phyloP scores from a whole-genome alignment of 64 coral and sea anemone species.

The Montipora sp. region DNA sequence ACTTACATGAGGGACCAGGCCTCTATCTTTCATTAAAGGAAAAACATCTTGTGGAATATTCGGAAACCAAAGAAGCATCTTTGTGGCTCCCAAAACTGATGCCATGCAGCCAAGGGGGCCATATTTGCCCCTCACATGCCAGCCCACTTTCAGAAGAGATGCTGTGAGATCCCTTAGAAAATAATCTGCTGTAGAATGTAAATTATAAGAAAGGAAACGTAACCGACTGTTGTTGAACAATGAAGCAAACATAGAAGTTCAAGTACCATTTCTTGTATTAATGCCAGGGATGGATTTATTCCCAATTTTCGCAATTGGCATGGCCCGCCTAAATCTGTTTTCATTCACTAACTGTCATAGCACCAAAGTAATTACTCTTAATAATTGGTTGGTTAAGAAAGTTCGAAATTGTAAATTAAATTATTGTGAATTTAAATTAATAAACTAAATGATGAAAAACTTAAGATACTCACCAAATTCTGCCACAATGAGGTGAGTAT shows the following conservation, averaged over 20 bases:
- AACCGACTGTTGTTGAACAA: no score
- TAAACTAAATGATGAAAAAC: not conserved
- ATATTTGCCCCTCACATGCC: slow-evolving; percentile 93
- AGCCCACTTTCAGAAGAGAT: slow-evolving; percentile 72
- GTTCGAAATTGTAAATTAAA: no score
- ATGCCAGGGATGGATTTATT: no score
- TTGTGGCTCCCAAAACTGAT: slow-evolving; percentile 71
- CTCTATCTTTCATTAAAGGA: slow-evolving; percentile 76
- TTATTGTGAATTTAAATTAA: no score
- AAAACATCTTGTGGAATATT: slow-evolving; percentile 70
- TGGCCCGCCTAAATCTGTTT: no score
- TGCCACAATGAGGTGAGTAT: slow-evolving; percentile 59
- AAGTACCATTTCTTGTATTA: no score
- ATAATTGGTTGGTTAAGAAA: no score
- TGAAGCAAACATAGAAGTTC: no score
- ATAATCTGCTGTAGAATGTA: slow-evolving; percentile 51
- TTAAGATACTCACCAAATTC: slow-evolving; percentile 13
- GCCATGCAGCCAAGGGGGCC: slow-evolving; percentile 86
- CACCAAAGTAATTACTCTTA: no score
- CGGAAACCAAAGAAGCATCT: slow-evolving; percentile 77
- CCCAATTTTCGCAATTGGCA: no score
- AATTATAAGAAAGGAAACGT: not conserved
- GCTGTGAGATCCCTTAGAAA: slow-evolving; percentile 75
- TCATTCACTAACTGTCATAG: no score
- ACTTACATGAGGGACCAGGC: slow-evolving; percentile 89